These are phyloP conservation scores for Nemopilema nomurai DNA, from an alignment of 30 jellyfish, hydroid and myxozoan genomes.

Conservation along the genomic window DNA sequence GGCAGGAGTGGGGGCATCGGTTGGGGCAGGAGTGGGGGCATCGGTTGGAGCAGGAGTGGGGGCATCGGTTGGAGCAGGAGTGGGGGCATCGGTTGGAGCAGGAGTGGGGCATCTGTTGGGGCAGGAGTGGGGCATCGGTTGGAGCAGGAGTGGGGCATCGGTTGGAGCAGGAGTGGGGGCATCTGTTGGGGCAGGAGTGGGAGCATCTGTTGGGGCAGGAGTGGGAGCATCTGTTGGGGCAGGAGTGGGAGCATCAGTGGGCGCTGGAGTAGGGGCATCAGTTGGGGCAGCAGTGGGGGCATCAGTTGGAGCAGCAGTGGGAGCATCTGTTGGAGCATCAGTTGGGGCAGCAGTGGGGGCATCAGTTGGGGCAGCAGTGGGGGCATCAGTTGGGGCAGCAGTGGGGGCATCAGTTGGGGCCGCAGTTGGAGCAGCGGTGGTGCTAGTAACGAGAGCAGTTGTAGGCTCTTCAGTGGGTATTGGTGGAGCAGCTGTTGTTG, in stretches of 20 bases:
- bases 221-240: conserved; percentile 6
- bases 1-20: neutral
- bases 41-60: neutral
- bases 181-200: conserved; percentile 8
- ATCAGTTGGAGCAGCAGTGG: neutral
- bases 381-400: conserved; percentile 4
- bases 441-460: neutral
- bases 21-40: neutral
- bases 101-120: neutral
- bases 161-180: neutral
- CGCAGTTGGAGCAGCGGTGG: neutral
- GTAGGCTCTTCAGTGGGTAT: neutral
- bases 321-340: conserved; percentile 17
- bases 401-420: conserved; percentile 25
- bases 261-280: conserved; percentile 2
- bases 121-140: neutral
- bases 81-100: conserved; percentile 1
- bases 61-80: conserved; percentile 7
- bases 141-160: conserved; percentile 15
- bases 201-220: neutral
- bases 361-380: conserved; percentile 1
- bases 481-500: conserved; percentile 10
- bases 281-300: conserved; percentile 21
- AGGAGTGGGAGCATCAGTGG: conserved; percentile 1
- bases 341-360: conserved; percentile 27